A percentile compares a stretch with the other conserved stretches of the same genome.
These are phyloP conservation scores for Cyprinodon variegatus DNA, from an alignment of 2,113 vertebrate species.

Conservation along the genomic window DNA sequence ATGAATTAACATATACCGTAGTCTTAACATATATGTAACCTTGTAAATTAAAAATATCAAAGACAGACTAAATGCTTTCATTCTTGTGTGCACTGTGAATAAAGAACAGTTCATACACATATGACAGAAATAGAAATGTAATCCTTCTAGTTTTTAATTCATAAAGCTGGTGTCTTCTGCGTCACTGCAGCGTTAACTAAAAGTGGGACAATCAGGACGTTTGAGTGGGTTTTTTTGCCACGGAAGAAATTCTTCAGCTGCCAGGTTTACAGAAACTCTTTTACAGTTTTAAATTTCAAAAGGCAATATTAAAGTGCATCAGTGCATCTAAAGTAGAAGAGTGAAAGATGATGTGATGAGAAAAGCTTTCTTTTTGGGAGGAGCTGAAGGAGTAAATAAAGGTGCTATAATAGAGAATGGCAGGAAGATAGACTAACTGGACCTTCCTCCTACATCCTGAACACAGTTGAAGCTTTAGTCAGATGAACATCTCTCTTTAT, in stretches of 20 bases:
- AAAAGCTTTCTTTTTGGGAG: neutral
- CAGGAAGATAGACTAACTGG: neutral
- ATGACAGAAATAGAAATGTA: conserved; percentile 17
- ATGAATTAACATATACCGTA: neutral
- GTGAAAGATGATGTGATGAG: neutral
- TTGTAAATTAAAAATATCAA: neutral
- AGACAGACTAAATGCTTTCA: neutral
- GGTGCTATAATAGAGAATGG: neutral
- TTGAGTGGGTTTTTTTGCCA: neutral
- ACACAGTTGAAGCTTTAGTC: neutral
- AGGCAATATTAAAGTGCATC: conserved; percentile 67
- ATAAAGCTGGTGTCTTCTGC: neutral
- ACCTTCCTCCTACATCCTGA: neutral
- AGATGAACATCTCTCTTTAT: neutral
- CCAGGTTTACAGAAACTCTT: neutral
- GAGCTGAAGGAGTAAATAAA: neutral
- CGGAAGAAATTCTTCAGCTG: conserved; percentile 3
- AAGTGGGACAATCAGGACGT: neutral
- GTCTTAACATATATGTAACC: neutral
- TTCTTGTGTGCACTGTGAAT: neutral
- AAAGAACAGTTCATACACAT: conserved; percentile 10
- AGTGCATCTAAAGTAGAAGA: conserved; percentile 54
- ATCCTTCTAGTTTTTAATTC: neutral
- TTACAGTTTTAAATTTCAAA: neutral
- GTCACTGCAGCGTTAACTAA: neutral